A percentile compares a stretch with the other conserved stretches of the same genome.
These are phyloP conservation scores for Microchrysa polita DNA, from an alignment of 2,888 invertebrate species.

Conservation along the genomic window DNA sequence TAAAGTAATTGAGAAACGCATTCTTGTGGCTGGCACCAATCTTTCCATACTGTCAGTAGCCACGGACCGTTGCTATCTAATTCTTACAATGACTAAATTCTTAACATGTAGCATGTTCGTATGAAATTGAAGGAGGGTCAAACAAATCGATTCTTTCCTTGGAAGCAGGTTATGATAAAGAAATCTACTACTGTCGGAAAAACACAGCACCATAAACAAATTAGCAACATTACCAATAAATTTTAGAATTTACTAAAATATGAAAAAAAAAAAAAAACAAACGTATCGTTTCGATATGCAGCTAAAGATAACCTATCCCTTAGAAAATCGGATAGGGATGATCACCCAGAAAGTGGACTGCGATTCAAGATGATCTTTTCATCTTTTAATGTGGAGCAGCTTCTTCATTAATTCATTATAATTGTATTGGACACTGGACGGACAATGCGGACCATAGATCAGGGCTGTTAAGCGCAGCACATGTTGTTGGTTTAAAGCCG, in stretches of 20 bases:
- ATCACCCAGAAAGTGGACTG: slow-evolving; percentile 24
- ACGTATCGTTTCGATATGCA: no score
- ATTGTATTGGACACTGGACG: slow-evolving; percentile 37
- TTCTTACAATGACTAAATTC: not conserved
- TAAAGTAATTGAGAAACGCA: slow-evolving; percentile 38
- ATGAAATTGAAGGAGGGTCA: no score
- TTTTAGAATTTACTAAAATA: no score
- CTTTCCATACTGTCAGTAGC: slow-evolving; percentile 12
- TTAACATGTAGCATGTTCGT: no score
- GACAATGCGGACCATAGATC: not conserved
- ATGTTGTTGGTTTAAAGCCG: not conserved
- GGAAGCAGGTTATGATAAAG: no score
- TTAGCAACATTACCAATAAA: no score
- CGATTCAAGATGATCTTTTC: slow-evolving; percentile 38
- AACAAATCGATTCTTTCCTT: no score
- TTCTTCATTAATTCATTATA: slow-evolving; percentile 37
- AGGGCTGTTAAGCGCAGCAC: not conserved
- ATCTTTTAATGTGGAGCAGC: slow-evolving; percentile 40
- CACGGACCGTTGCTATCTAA: not conserved
- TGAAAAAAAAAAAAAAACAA: no score
- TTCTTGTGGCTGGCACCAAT: slow-evolving; percentile 43
- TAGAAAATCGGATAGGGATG: not conserved
- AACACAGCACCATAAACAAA: no score
- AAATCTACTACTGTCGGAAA: no score
- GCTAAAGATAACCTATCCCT: not conserved